A percentile compares a stretch with the other conserved stretches of the same genome.
Evolutionary conservation across 2,113 vertebrate genomes (phyloP).

Genomic region (Xenopus tropicalis): DNA sequence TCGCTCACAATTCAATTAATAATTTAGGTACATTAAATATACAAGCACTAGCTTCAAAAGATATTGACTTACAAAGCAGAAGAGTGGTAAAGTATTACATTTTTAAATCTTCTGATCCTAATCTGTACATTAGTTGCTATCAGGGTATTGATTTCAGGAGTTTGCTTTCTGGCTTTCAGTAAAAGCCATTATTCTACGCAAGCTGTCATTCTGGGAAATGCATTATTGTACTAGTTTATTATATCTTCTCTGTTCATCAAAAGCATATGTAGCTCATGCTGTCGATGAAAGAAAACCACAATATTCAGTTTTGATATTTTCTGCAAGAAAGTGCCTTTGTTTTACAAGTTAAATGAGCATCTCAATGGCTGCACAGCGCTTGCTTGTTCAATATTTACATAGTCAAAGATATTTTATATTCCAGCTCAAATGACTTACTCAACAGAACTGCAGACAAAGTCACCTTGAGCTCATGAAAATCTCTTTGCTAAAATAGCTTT

Average conservation of each 20-base stretch:
- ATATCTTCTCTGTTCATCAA: conserved; percentile 55
- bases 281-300: conserved; percentile 32
- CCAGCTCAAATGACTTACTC: not conserved
- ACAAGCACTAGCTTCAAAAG: conserved; percentile 47
- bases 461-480: not conserved
- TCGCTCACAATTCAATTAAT: not conserved
- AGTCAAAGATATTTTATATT: conserved; percentile 3
- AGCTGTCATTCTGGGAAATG: conserved; percentile 58
- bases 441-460: conserved; percentile 1
- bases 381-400: conserved; percentile 1
- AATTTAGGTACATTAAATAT: conserved; percentile 9
- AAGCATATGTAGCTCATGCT: conserved; percentile 47
- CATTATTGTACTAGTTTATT: conserved; percentile 49
- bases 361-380: not conserved
- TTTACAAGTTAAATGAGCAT: conserved; percentile 36
- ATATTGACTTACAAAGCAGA: conserved; percentile 67
- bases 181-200: conserved; percentile 57
- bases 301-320: conserved; percentile 19
- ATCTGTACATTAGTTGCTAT: conserved; percentile 65
- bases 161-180: conserved; percentile 52
- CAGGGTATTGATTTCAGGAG: conserved; percentile 63
- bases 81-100: conserved; percentile 63
- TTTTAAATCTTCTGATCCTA: conserved; percentile 71
- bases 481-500: not conserved
- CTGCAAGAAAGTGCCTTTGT: conserved; percentile 40